A percentile compares a stretch with the other conserved stretches of the same genome.
phyloP scores from a whole-genome alignment of 2,888 invertebrate species.

The Acleris literana region DNA sequence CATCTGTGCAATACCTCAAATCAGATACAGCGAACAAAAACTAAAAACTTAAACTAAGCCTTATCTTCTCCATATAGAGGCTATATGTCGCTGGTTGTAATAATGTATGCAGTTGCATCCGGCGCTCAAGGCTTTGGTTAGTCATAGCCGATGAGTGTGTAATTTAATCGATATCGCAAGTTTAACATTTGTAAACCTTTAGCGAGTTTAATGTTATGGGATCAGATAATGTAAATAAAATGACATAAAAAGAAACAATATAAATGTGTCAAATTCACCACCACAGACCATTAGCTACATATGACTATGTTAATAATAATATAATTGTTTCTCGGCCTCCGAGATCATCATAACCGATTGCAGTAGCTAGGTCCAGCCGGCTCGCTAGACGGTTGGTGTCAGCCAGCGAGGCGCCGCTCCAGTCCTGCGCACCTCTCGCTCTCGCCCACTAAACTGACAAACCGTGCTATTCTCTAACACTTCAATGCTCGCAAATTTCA shows the following conservation, averaged over 20 bases:
- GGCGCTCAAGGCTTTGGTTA: slow-evolving; percentile 10
- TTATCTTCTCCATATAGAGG: not conserved
- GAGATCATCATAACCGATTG: slow-evolving; percentile 5
- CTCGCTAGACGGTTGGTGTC: slow-evolving; percentile 46
- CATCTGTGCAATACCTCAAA: slow-evolving; percentile 64
- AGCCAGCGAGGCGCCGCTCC: slow-evolving; percentile 59
- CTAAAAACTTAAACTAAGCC: not conserved
- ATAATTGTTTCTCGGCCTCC: not conserved
- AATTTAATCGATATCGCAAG: not conserved
- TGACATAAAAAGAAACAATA: no score
- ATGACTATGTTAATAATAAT: no score
- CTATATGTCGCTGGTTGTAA: not conserved
- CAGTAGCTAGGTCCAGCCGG: slow-evolving; percentile 12
- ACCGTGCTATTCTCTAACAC: not conserved
- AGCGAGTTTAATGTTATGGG: no score
- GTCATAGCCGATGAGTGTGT: slow-evolving; percentile 15
- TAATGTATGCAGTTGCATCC: slow-evolving; percentile 16
- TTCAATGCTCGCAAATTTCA: no score
- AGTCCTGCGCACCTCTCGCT: slow-evolving; percentile 51
- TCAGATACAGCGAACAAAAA: slow-evolving; percentile 36
- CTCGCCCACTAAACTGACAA: slow-evolving; percentile 45
- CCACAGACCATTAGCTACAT: no score
- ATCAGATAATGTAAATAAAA: no score
- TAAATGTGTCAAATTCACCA: no score
- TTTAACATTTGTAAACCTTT: no score